A percentile compares a stretch with the other conserved stretches of the same genome.
phyloP scores from a whole-genome alignment of 2,888 invertebrate genomes.

The Rhagonycha lutea region DNA sequence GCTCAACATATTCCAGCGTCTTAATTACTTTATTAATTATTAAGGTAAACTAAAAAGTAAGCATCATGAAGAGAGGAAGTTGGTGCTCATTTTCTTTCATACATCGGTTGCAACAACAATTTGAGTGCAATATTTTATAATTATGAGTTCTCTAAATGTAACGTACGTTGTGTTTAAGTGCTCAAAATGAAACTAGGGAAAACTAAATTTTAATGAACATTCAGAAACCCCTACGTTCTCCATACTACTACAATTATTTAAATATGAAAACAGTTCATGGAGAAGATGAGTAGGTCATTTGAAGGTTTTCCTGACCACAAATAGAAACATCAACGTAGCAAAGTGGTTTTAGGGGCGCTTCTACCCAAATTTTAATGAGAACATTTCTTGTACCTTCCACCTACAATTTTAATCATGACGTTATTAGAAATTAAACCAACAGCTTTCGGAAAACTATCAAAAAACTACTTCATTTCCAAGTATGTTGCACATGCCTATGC shows the following conservation, averaged over 20 bases:
- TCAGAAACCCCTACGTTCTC: constrained; percentile 37
- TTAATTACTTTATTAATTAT: background rate
- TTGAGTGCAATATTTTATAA: constrained; percentile 25
- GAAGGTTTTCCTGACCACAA: constrained; percentile 5
- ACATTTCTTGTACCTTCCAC: background rate
- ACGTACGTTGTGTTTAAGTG: constrained; percentile 21
- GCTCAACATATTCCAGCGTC: background rate
- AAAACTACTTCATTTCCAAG: constrained; percentile 23
- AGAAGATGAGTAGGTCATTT: constrained; percentile 15
- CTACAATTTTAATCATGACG: background rate
- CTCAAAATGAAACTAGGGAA: constrained; percentile 40
- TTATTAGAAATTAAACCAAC: background rate
- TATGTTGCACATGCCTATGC: constrained; percentile 23
- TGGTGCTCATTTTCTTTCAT: constrained; percentile 9
- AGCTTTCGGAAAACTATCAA: background rate
- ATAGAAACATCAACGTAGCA: background rate
- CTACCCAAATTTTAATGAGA: background rate
- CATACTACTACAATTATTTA: constrained; percentile 39
- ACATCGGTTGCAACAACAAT: background rate
- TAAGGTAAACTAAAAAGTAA: background rate
- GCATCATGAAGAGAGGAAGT: background rate
- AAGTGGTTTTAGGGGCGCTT: background rate
- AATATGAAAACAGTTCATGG: constrained; percentile 32
- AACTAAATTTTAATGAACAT: constrained; percentile 48
- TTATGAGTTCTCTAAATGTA: constrained; percentile 33